These are phyloP conservation scores for Clarias macrocephalus DNA, from an alignment of 2,113 vertebrate genomes.

Conservation along the genomic window DNA sequence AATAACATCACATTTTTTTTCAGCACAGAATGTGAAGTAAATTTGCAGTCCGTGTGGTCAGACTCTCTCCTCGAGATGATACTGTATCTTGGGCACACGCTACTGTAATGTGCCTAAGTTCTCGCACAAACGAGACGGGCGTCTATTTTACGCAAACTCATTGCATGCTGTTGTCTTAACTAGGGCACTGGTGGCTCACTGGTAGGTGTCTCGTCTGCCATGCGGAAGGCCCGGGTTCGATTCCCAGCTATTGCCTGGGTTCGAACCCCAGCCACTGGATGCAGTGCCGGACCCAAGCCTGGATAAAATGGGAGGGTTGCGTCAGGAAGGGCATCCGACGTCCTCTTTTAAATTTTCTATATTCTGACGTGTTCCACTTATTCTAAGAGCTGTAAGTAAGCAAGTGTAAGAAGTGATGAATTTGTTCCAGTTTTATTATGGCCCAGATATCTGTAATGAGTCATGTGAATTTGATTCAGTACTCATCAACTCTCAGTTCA, in stretches of 20 bases:
- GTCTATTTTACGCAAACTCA: background rate
- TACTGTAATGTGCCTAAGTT: background rate
- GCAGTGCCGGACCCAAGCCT: too few species aligned
- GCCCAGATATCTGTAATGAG: background rate
- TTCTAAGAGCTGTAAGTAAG: constrained; percentile 26
- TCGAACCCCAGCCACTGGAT: too few species aligned
- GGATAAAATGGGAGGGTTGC: too few species aligned
- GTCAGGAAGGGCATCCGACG: too few species aligned
- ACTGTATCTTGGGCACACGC: background rate
- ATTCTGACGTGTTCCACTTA: constrained; percentile 40
- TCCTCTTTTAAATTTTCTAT: constrained; percentile 55
- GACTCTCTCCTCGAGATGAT: background rate
- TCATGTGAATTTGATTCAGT: background rate
- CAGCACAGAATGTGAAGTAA: background rate
- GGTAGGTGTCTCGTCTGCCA: too few species aligned
- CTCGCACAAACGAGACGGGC: background rate
- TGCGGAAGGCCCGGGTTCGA: too few species aligned
- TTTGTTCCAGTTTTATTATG: constrained; percentile 10
- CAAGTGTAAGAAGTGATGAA: background rate
- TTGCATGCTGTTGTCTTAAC: background rate
- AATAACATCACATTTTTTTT: background rate
- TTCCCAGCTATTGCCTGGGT: too few species aligned
- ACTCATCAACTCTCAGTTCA: constrained; percentile 8
- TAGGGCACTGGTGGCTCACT: too few species aligned
- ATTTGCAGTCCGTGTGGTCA: background rate